Base-by-base conservation (phyloP, 2,888 invertebrate species). In the Lordiphosa fenestrarum region DNA sequence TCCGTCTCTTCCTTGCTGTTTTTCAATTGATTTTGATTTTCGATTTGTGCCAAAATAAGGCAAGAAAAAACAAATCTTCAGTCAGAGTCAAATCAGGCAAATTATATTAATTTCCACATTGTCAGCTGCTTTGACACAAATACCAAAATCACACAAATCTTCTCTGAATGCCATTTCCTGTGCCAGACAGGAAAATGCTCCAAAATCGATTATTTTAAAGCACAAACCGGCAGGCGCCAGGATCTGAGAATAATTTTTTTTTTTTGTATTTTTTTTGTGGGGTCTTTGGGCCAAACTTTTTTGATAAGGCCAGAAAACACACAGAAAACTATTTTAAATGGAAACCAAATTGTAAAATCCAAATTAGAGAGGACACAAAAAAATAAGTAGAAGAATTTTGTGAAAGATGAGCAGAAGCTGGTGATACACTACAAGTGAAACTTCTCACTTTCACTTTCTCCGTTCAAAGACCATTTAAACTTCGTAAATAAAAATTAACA, bases 81-180 rank as follows among this genome's bases (percentile, higher is more conserved):
- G 75, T 69, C 75, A 73, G 66, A 61, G 58, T 64, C 71, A 80
- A 80, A 74, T 77, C 77, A 80, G 80, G 70, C 83, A 80, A 80
- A 80, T 80, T 83, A 74, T 83, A 80, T 80, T 80, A 80, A 80
- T 80, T 83, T 80, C 74, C 73, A 80, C 77, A 83, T 83, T 80
- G 80, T 83, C 83, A 72, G 74, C 63, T 76, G 30, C 68, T 69
- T 67, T 69, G 73, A 74, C 73, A 74, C 67, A 74, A 74, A 71
- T 65, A 65, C 72, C 54, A 67, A 73, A 67, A 44, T 74, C 66
- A 58, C 52, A 65, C 67, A 63, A 67, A 67, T 66, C 57, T n/a
- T 55, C 12, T 40, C 47, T 61, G 53, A 50, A 47, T 52, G 47
- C 23, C 25, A 10, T 35, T 19, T 33, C 39, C 40, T 21, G 12